Percentiles rank a stretch among this genome's conserved stretches.
Conservation (phyloP, 2,888 invertebrate genomes). For the Prostheceraeus crozeri region DNA sequence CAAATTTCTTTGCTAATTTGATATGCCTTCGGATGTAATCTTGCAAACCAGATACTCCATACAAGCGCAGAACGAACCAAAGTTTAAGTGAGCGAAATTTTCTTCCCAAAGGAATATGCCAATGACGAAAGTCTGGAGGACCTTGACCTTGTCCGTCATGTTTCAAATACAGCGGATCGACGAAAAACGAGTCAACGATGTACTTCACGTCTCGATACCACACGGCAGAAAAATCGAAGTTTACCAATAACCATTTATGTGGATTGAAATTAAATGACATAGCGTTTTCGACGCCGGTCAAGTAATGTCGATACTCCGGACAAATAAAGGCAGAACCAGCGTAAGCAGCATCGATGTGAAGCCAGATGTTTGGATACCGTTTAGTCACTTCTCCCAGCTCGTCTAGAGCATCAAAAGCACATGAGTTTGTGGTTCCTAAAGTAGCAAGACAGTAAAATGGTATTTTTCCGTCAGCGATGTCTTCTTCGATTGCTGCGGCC, state of each 20-base stretch:
- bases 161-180: conserved; percentile 55
- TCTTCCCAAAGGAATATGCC: conserved; percentile 78
- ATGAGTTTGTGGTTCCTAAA: conserved; percentile 84
- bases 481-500: conserved; percentile 34
- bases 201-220: conserved; percentile 68
- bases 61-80: conserved; percentile 80
- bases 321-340: conserved; percentile 59
- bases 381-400: conserved; percentile 78
- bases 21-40: conserved; percentile 64
- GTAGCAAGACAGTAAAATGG: conserved; percentile 64
- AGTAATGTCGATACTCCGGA: conserved; percentile 34
- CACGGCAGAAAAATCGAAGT: conserved; percentile 39
- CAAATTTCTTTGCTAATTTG: conserved; percentile 35
- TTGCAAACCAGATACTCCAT: conserved; percentile 71
- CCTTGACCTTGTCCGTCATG: conserved; percentile 51
- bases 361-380: conserved; percentile 65
- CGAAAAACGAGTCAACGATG: conserved; percentile 53
- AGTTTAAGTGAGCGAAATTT: conserved; percentile 80
- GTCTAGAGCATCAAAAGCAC: conserved; percentile 79
- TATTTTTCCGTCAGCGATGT: conserved; percentile 34
- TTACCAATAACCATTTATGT: conserved; percentile 41
- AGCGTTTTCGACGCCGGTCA: conserved; percentile 38
- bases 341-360: conserved; percentile 88
- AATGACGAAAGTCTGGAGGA: conserved; percentile 62
- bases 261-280: conserved; percentile 40